These are phyloP conservation scores for Hyperopisus bebe DNA, from an alignment of 2,113 vertebrate genomes.

Conservation along the genomic window DNA sequence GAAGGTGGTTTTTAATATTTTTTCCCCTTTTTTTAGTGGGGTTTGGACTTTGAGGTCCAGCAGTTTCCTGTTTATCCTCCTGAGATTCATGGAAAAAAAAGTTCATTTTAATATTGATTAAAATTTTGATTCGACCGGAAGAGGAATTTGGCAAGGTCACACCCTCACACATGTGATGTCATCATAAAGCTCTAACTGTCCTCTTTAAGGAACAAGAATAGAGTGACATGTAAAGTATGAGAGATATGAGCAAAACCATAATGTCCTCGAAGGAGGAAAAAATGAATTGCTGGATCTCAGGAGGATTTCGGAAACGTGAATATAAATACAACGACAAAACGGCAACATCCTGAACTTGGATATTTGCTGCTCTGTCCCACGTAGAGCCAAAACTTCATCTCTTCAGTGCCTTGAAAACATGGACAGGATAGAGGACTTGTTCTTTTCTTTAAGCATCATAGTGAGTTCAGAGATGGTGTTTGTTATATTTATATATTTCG, in stretches of 20 bases:
- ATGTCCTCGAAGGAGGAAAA: not conserved
- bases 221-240: not conserved
- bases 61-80: not conserved
- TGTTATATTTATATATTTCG: not conserved
- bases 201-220: not conserved
- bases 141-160: not conserved
- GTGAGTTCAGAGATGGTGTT: not conserved
- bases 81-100: not conserved
- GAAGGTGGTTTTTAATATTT: not conserved
- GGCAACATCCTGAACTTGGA: not conserved
- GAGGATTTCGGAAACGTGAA: not conserved
- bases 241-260: not conserved
- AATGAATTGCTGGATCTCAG: not conserved
- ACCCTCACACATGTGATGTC: not conserved
- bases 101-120: not conserved
- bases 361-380: not conserved
- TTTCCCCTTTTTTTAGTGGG: not conserved
- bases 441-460: not conserved
- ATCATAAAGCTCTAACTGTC: not conserved
- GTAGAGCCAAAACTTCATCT: not conserved
- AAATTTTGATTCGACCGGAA: not conserved
- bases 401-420: not conserved
- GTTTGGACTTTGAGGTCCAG: not conserved
- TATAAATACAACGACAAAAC: not conserved
- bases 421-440: not conserved